Conservation (phyloP, 2,888 invertebrate species). For the Caenorhabditis afra region DNA sequence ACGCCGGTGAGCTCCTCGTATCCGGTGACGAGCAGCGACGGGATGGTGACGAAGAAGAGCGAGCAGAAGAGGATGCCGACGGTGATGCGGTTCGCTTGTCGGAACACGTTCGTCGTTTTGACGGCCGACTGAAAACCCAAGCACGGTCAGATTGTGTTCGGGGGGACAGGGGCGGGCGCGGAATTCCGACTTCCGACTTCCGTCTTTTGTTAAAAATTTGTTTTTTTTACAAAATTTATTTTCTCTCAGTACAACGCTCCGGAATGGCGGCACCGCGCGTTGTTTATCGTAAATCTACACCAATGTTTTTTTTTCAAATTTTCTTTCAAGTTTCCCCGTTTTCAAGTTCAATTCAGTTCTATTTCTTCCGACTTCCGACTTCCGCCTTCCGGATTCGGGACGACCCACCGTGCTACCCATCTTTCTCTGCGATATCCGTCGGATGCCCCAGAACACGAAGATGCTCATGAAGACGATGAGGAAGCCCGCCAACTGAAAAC, state of each 20-base stretch:
- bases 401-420: conserved; percentile 12
- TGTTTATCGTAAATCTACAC: too few species aligned
- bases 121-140: conserved; percentile 13
- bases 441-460: conserved; percentile 39
- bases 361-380: too few species aligned
- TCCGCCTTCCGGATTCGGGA: too few species aligned
- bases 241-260: too few species aligned
- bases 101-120: conserved; percentile 42
- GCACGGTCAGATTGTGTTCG: background rate
- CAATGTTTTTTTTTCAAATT: too few species aligned
- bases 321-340: too few species aligned
- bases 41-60: conserved; percentile 54
- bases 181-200: too few species aligned
- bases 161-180: background rate
- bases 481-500: conserved; percentile 35
- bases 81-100: conserved; percentile 54
- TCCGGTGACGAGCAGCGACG: conserved; percentile 45
- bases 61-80: conserved; percentile 56
- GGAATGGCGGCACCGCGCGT: too few species aligned
- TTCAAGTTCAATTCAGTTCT: too few species aligned
- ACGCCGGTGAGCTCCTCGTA: conserved; percentile 54
- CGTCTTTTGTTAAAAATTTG: too few species aligned
- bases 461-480: conserved; percentile 40
- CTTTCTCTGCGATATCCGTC: conserved; percentile 29
- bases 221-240: too few species aligned